A percentile compares a stretch with the other conserved stretches of the same genome.
Conservation (phyloP, 1,140 invertebrate species). For the Geopemphigus sp. region DNA sequence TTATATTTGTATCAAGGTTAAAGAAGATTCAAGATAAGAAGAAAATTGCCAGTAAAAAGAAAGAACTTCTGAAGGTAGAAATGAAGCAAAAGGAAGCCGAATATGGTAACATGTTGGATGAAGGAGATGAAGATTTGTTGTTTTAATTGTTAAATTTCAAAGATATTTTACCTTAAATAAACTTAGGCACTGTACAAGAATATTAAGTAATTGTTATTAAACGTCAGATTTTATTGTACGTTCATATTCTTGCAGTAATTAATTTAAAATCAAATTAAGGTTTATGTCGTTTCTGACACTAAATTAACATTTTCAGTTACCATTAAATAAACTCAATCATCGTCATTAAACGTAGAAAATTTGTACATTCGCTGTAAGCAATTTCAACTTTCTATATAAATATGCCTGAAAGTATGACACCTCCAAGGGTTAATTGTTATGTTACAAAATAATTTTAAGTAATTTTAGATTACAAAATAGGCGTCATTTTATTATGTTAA, state of each 20-base stretch:
- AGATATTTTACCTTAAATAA: conserved; percentile 12
- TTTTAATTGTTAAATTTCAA: conserved; percentile 66
- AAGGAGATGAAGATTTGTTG: conserved; percentile 89
- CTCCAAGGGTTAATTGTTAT: not conserved
- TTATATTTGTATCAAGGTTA: conserved; percentile 63
- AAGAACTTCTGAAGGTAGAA: conserved; percentile 61
- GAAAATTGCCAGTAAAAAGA: conserved; percentile 64
- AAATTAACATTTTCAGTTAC: conserved; percentile 28
- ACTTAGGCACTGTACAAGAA: not conserved
- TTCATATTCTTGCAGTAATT: conserved; percentile 2
- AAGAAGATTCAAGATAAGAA: conserved; percentile 95
- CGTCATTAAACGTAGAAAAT: conserved; percentile 11
- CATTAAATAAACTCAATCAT: conserved; percentile 6
- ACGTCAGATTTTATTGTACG: not conserved
- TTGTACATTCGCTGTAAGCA: conserved; percentile 1
- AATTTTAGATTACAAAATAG: not conserved
- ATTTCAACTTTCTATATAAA: not conserved
- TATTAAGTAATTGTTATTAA: not conserved
- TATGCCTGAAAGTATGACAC: not conserved
- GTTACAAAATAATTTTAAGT: not conserved
- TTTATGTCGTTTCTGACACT: not conserved
- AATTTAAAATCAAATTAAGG: conserved; percentile 38
- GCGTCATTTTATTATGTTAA: conserved; percentile 16
- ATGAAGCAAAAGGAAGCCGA: conserved; percentile 59
- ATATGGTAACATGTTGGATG: conserved; percentile 77